Evolutionary conservation across 2,888 invertebrate species (phyloP).

Genomic region (Steromphala cineraria): DNA sequence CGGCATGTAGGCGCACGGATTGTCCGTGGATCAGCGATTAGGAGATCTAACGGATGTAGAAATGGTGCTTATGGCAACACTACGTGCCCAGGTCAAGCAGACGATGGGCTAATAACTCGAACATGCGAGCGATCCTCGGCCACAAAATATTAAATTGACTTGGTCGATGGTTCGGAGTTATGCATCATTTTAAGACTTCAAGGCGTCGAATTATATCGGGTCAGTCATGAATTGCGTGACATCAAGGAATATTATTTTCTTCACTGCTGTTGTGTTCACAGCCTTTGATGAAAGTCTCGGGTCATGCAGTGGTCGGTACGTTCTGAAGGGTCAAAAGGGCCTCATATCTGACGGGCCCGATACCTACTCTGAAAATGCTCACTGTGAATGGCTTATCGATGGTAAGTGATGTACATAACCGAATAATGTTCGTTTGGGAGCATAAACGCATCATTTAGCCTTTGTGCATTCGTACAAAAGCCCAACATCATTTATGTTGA

Average conservation of each 20-base stretch:
- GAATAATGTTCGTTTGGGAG: background rate
- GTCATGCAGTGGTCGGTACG: conserved; percentile 50
- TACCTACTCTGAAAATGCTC: conserved; percentile 93
- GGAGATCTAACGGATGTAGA: background rate
- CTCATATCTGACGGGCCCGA: conserved; percentile 92
- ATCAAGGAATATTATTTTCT: background rate
- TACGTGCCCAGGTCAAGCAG: background rate
- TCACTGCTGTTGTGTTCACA: background rate
- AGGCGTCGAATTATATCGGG: background rate
- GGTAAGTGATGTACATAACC: conserved; percentile 77
- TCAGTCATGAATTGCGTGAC: conserved; percentile 4
- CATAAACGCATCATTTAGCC: too few relatives aligned
- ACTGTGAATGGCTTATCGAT: conserved; percentile 97
- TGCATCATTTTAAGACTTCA: background rate
- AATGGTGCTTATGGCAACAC: background rate
- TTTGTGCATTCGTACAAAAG: background rate
- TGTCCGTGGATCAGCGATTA: background rate
- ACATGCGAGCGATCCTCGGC: background rate
- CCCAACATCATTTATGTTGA: background rate
- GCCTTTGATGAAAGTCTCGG: background rate
- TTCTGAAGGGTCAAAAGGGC: conserved; percentile 80
- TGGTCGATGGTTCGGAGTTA: conserved; percentile 13
- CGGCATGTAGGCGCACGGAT: conserved; percentile 7
- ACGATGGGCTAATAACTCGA: conserved; percentile 9
- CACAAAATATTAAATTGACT: conserved; percentile 15